phyloP scores from a whole-genome alignment of 2,888 invertebrate genomes.

The Anorthoa munda region DNA sequence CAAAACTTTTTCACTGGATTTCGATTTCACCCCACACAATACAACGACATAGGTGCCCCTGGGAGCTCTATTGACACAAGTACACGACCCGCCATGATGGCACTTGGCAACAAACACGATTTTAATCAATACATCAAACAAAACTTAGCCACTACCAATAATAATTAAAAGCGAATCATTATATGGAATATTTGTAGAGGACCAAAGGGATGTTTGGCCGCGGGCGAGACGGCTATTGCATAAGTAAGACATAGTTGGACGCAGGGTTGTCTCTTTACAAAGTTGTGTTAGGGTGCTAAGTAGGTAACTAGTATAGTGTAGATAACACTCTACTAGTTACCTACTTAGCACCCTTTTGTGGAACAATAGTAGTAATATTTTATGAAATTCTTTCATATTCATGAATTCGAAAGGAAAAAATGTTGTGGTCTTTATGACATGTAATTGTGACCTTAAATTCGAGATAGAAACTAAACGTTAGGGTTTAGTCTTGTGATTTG shows the following conservation, averaged over 20 bases:
- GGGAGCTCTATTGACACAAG: conserved; percentile 81
- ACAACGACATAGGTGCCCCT: conserved; percentile 62
- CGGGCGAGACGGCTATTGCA: conserved; percentile 78
- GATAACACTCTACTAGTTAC: too few relatives aligned
- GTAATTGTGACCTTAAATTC: too few relatives aligned
- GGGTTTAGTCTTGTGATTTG: too few relatives aligned
- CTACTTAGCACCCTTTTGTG: too few relatives aligned
- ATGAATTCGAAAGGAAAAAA: too few relatives aligned
- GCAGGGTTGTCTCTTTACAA: conserved; percentile 59
- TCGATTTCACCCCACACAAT: conserved; percentile 57
- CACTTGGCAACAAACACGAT: conserved; percentile 88
- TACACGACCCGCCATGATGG: conserved; percentile 76
- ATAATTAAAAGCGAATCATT: conserved; percentile 91
- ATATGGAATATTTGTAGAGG: conserved; percentile 90
- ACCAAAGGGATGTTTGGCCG: conserved; percentile 84
- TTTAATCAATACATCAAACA: conserved; percentile 91
- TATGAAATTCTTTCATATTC: neutral
- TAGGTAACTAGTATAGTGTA: too few relatives aligned
- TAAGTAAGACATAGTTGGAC: conserved; percentile 75
- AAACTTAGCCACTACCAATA: conserved; percentile 89
- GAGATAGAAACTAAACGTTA: too few relatives aligned
- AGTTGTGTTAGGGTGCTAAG: too few relatives aligned
- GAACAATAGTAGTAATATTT: too few relatives aligned
- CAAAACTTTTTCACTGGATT: conserved; percentile 59
- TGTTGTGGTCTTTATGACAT: too few relatives aligned